A percentile compares a stretch with the other conserved stretches of the same genome.
Evolutionary conservation across 1,140 invertebrate genomes (phyloP).

Genomic region (Heliconius himera): DNA sequence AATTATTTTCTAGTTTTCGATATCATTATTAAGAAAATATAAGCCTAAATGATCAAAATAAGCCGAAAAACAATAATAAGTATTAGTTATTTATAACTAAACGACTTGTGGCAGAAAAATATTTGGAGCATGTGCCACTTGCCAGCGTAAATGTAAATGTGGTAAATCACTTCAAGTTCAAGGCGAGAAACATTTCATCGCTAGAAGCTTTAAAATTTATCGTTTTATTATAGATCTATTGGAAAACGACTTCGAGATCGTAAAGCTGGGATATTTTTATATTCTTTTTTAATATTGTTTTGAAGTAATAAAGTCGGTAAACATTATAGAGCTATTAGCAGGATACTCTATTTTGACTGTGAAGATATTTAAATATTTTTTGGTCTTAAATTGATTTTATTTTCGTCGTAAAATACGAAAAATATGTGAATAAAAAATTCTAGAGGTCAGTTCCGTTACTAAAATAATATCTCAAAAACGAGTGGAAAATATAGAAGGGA

Average conservation of each 20-base stretch:
- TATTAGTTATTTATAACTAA: not conserved
- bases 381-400: not conserved
- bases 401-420: too few species aligned
- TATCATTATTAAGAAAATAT: too few species aligned
- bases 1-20: too few species aligned
- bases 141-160: not conserved
- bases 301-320: not conserved
- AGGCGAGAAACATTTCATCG: constrained; percentile 20
- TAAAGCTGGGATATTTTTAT: not conserved
- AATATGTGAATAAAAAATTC: too few species aligned
- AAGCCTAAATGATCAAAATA: too few species aligned
- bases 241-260: not conserved
- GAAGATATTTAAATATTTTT: not conserved
- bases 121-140: not conserved
- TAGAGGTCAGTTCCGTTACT: too few species aligned
- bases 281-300: not conserved
- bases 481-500: too few species aligned
- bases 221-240: constrained; percentile 8
- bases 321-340: too few species aligned
- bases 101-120: not conserved
- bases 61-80: too few species aligned
- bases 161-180: constrained; percentile 21
- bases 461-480: too few species aligned
- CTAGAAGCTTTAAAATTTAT: not conserved
- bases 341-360: not conserved